phyloP scores from a whole-genome alignment of 2,888 invertebrate genomes.

The Spatulosminthurus flaviceps region DNA sequence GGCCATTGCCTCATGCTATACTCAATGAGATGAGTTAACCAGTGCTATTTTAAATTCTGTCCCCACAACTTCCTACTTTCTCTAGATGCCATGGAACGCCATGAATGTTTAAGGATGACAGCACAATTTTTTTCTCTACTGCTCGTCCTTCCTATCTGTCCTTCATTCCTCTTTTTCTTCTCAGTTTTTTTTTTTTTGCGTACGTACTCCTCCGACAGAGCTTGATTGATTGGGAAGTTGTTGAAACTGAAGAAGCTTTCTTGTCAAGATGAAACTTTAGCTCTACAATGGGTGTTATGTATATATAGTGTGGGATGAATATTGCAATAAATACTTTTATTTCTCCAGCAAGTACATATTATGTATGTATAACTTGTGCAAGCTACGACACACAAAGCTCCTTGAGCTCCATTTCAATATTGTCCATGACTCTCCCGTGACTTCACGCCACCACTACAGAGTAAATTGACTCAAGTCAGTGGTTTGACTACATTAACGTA shows the following conservation, averaged over 20 bases:
- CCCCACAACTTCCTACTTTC: constrained; percentile 29
- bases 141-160: constrained; percentile 1
- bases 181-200: too few species aligned
- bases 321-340: too few species aligned
- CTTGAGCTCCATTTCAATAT: too few species aligned
- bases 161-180: not conserved
- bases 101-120: constrained; percentile 29
- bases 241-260: not conserved
- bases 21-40: constrained; percentile 22
- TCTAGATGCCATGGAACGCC: constrained; percentile 13
- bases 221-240: too few species aligned
- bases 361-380: too few species aligned
- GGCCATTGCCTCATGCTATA: not conserved
- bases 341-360: too few species aligned
- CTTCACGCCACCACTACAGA: too few species aligned
- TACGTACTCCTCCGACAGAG: too few species aligned
- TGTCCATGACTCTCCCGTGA: too few species aligned
- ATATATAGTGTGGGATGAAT: not conserved
- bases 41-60: constrained; percentile 20
- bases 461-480: too few species aligned
- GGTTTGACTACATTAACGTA: too few species aligned
- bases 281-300: not conserved
- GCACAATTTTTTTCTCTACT: constrained; percentile 15
- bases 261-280: not conserved
- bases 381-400: too few species aligned